A percentile compares a stretch with the other conserved stretches of the same genome.
These are phyloP conservation scores for Rhagonycha lutea DNA, from an alignment of 2,888 invertebrate species.

Conservation along the genomic window DNA sequence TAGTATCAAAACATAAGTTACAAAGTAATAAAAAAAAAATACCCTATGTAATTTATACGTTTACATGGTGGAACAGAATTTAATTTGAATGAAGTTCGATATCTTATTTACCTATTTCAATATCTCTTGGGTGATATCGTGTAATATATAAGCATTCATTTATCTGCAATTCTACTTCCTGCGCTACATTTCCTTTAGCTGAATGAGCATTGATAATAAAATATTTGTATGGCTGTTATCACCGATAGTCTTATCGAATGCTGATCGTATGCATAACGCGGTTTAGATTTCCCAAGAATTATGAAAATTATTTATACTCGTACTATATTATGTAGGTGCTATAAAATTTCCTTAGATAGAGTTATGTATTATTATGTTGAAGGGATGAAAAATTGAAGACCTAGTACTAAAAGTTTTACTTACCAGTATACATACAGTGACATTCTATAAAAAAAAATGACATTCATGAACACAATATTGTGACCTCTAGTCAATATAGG, in stretches of 20 bases:
- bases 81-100: background rate
- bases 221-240: slow-evolving; percentile 37
- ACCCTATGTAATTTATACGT: background rate
- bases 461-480: background rate
- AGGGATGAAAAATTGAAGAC: background rate
- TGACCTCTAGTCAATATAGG: background rate
- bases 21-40: too few species aligned
- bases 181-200: slow-evolving; percentile 35
- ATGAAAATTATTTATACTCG: slow-evolving; percentile 11
- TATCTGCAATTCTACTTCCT: slow-evolving; percentile 32
- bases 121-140: background rate
- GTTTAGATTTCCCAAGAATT: slow-evolving; percentile 13
- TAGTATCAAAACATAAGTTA: background rate
- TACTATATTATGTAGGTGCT: too few species aligned
- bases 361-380: background rate
- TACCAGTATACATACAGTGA: background rate
- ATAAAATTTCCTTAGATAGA: background rate
- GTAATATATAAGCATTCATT: slow-evolving; percentile 21
- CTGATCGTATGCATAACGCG: slow-evolving; percentile 15
- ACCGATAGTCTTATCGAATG: slow-evolving; percentile 30
- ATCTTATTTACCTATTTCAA: background rate
- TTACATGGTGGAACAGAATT: background rate
- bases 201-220: slow-evolving; percentile 33
- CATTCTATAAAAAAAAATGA: background rate
- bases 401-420: background rate